Base-by-base conservation (phyloP, 2,113 vertebrate species). In the Arvicanthis niloticus region DNA sequence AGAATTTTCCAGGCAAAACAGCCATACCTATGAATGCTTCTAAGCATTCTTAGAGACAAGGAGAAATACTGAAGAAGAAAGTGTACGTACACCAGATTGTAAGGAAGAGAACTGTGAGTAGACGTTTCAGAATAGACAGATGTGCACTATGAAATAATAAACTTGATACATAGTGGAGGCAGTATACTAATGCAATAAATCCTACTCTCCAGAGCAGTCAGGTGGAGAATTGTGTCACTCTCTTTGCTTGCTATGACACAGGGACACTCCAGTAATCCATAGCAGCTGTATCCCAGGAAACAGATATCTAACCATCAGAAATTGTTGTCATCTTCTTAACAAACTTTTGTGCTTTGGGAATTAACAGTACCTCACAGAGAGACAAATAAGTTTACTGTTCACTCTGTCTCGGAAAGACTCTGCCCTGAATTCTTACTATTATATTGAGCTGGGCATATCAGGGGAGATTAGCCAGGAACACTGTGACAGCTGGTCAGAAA, bases 401-500 rank as follows among this genome's bases (percentile, higher is more conserved):
- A 89, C 22, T 70, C 45, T 84, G 70, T 51, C 51, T 60, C 37
- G 3, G 62, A 95, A 95, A 53, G 89, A 92, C 73, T 91, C 72
- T n/a, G 70, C 48, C 85, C 67, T 73, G 85, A 94, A 92, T 95
- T 96, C 76, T 95, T 91, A 95, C 62, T 94, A 89, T 96, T 96
- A 89, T 89, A 94, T 96, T 73, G 72, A 86, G 48, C 73, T 82
- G 86, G 81, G 78, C 85, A 93, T 96, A 95, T 95, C 15, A 34
- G 4, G 48, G 11, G 29, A 76, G 53, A 77, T 96, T 95, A 95
- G 91, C 72, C 90, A 19, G 93, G 88, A 97, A 77, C n/a, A 70
- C 40, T 88, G 91, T 93, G 97, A 96, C 77, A 96, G 91, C 45
- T n/a, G 95, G 90, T 91, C 88, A 96, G 67, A 92, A 96, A 92